Evolutionary conservation across 2,888 invertebrate species (phyloP), one percentile per base, ranked within the genome.

Genomic region (Fragum fragum): DNA sequence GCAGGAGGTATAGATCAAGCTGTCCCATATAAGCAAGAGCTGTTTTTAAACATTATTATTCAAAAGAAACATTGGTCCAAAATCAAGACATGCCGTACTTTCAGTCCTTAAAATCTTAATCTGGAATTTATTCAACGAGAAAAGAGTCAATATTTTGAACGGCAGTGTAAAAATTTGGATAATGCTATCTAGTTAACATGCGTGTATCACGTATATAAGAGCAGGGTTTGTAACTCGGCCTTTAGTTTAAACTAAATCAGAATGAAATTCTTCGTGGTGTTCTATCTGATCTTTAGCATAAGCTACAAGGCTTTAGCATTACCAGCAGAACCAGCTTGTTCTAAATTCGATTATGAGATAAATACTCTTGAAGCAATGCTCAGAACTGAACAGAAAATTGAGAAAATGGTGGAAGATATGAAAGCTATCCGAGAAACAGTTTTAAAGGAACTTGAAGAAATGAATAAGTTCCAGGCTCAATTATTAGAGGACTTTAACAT

Each of bases 341-440:
- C 57, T 1, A 57, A 57, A n/a, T 57, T 57, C 23, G 57, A 57
- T 57, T 57, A 57, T 57, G 57, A 57, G 57, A 57, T 57, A 23
- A 57, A 23, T 5, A 23, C 57, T 5, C 21, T 57, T 11, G 57
- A 57, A 23, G 57, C 57, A 18, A 57, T 23, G 57, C n/a, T 57
- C 11, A 57, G 57, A 57, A 57, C 23, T 9, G 57, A 57, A 23
- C 57, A 57, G 26, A 57, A 57, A 57, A 23, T 57, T 5, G 23
- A 57, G 23, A 57, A 57, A 57, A 57, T 57, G 57, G 57, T 57
- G 23, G 57, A 57, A 23, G 26, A 57, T 23, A 57, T 57, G 57
- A 57, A 57, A 23, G 57, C 21, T 7, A 52, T 52, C 3, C n/a
- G 21, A 21, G 52, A 52, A 16, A n/a, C 52, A 16, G 52, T 52